Conservation (phyloP, 2,888 invertebrate species). For the Apodemia mormo region DNA sequence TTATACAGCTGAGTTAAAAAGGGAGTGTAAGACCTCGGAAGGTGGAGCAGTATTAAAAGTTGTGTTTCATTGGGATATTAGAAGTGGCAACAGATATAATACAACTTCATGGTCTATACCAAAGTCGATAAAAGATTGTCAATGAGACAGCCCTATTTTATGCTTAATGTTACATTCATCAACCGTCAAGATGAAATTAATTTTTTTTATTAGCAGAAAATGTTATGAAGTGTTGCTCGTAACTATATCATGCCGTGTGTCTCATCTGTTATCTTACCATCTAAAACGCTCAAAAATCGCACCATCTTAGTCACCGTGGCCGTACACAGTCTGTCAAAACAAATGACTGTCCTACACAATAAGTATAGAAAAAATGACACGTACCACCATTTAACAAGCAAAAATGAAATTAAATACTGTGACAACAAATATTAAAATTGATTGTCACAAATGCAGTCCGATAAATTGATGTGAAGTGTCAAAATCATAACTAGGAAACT, state of each 20-base stretch:
- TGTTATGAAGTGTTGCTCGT: not conserved
- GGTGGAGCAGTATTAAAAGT: too few species aligned
- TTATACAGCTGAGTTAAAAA: too few species aligned
- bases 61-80: too few species aligned
- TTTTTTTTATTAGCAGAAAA: not conserved
- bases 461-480: slow-evolving; percentile 58
- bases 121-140: too few species aligned
- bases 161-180: too few species aligned
- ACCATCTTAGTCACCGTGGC: slow-evolving; percentile 74
- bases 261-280: slow-evolving; percentile 63
- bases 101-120: too few species aligned
- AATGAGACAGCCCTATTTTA: too few species aligned
- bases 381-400: slow-evolving; percentile 21
- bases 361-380: slow-evolving; percentile 42
- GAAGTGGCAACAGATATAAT: too few species aligned
- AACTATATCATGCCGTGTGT: slow-evolving; percentile 22
- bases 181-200: not conserved
- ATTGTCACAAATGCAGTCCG: slow-evolving; percentile 40
- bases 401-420: slow-evolving; percentile 40
- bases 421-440: slow-evolving; percentile 44
- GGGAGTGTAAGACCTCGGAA: too few species aligned
- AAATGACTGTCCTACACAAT: slow-evolving; percentile 57
- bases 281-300: slow-evolving; percentile 74
- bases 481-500: slow-evolving; percentile 59
- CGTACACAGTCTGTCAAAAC: slow-evolving; percentile 77